phyloP scores from a whole-genome alignment of 35 echinoderm and acorn worm genomes.

The Heliocidaris erythrogramma region DNA sequence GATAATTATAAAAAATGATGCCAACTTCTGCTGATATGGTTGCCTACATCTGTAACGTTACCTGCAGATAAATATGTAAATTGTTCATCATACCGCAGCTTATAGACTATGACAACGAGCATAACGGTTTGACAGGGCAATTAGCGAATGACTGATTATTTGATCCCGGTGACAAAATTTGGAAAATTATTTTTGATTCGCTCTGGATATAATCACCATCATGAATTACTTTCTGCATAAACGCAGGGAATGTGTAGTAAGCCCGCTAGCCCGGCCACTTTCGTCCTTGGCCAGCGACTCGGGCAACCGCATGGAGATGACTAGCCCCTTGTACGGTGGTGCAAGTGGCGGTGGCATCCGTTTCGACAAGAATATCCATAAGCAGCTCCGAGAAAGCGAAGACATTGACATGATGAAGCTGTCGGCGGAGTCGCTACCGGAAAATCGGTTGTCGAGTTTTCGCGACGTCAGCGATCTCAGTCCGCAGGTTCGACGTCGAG shows the following conservation, averaged over 20 bases:
- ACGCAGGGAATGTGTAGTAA: constrained; percentile 23
- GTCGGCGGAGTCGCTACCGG: constrained; percentile 28
- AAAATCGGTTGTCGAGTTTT: constrained; percentile 29
- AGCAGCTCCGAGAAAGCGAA: constrained; percentile 16
- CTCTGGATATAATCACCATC: neutral
- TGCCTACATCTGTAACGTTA: neutral
- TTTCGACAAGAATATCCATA: neutral
- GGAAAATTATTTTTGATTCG: neutral
- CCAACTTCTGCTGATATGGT: neutral
- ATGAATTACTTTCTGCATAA: constrained; percentile 26
- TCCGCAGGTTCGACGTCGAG: constrained; percentile 46
- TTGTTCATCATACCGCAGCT: too few relatives aligned
- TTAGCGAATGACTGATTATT: neutral
- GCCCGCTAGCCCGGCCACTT: constrained; percentile 33
- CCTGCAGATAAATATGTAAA: too few relatives aligned
- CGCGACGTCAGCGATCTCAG: constrained; percentile 39
- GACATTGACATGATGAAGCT: constrained; percentile 20
- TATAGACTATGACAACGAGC: neutral
- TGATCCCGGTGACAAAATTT: neutral
- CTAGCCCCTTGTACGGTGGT: neutral
- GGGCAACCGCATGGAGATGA: neutral
- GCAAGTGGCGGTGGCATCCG: neutral
- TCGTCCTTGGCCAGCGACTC: neutral
- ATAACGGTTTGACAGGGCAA: neutral
- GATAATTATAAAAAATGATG: neutral